Base-by-base conservation (phyloP, 2,797 vertebrate species). In the Lithobates sylvaticus region DNA sequence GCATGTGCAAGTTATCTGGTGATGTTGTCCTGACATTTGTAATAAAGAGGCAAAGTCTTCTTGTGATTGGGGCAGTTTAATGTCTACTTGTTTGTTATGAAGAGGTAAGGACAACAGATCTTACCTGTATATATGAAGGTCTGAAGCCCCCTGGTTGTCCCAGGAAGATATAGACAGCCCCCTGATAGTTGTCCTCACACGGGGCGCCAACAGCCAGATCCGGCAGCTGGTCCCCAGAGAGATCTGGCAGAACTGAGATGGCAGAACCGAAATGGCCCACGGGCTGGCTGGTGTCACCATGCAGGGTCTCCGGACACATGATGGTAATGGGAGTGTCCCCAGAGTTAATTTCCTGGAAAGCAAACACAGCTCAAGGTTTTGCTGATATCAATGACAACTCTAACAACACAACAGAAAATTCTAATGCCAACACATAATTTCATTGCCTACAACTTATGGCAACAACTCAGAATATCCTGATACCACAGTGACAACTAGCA, bases 151-250 rank as follows among this genome's bases (percentile, higher is more conserved):
- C 83, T 0, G 2, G 39, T 42, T 84, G 73, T 10, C 96, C 97
- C 0, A 95, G 94, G 89, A 95, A 97, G 71, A 98, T 91, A 88
- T 97, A 98, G 74, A 98, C 88, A 0, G 91, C 95, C 16, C 97
- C 96, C 0, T 10, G 90, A 34, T 94, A 90, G 0, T 94, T 90
- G 23, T 96, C 90, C 85, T 97, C 96, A 10, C 96, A 92, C 0
- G 97, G 97, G 3, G 96, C 96, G 8, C 96, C 97, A 0, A 97
- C 90, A 21, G 96, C 97, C 82, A 97, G 88, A 0, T 98, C 97
- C 2, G 64, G 74, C 39, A 96, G 86, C 13, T 85, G 81, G 73
- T 97, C 97, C 79, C 96, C 96, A 32, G 96, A 97, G 84, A 97
- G 84, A 68, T 98, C 97, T 27, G 92, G 91, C 76, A 97, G 79